These are phyloP conservation scores for Drosophila greeni DNA, from an alignment of 2,888 invertebrate genomes.

Conservation along the genomic window DNA sequence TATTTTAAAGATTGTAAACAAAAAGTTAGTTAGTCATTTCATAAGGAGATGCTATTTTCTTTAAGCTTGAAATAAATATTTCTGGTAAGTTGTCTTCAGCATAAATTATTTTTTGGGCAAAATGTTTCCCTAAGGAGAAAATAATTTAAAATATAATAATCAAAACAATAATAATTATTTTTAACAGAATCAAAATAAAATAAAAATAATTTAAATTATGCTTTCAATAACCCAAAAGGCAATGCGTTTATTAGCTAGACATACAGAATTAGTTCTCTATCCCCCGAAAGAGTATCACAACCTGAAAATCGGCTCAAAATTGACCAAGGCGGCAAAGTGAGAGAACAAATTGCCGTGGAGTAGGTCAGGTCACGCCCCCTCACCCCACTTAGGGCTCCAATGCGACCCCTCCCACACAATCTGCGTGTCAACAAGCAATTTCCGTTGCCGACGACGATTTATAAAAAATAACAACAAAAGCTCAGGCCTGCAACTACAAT, in stretches of 20 bases:
- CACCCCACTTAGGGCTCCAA: slow-evolving; percentile 2
- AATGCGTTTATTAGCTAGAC: neutral
- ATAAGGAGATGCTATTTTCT: neutral
- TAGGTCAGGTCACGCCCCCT: slow-evolving; percentile 51
- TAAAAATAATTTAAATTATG: neutral
- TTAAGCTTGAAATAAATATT: neutral
- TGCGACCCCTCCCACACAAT: slow-evolving; percentile 13
- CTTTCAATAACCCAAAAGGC: neutral
- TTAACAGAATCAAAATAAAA: too few relatives aligned
- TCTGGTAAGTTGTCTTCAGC: neutral
- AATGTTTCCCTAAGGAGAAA: too few relatives aligned
- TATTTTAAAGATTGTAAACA: too few relatives aligned
- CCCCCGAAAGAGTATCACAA: slow-evolving; percentile 4
- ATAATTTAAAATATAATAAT: neutral
- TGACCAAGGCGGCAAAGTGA: slow-evolving; percentile 51
- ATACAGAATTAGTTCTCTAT: neutral
- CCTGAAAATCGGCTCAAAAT: slow-evolving; percentile 25
- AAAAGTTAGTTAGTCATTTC: too few relatives aligned
- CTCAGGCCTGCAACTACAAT: slow-evolving; percentile 23
- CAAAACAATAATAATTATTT: neutral
- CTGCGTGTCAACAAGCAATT: slow-evolving; percentile 73
- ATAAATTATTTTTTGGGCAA: neutral
- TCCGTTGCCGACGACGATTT: slow-evolving; percentile 58
- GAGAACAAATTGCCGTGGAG: slow-evolving; percentile 62
- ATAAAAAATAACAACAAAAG: slow-evolving; percentile 30